Percentiles rank a stretch among this genome's conserved stretches.
phyloP scores from a whole-genome alignment of 2,888 invertebrate genomes.

The Allophyes oxyacanthae region DNA sequence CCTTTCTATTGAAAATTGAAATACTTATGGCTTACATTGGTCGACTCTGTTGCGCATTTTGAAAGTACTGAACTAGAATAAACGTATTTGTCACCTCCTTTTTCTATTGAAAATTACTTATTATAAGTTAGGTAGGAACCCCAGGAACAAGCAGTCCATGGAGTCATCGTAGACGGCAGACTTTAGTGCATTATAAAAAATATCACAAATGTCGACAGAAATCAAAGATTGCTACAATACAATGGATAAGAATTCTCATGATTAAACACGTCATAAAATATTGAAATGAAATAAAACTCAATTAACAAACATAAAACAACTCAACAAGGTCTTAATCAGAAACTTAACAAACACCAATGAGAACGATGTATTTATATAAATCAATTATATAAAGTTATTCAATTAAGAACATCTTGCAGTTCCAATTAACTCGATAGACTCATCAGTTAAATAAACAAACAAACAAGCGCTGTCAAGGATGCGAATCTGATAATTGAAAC shows the following conservation, averaged over 20 bases:
- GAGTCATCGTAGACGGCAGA: too few species aligned
- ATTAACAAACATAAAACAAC: neutral
- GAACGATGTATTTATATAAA: neutral
- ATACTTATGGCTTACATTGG: neutral
- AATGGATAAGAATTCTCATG: slow-evolving; percentile 20
- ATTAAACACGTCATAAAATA: slow-evolving; percentile 7
- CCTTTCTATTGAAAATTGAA: neutral
- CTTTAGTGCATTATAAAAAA: neutral
- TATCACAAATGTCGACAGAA: slow-evolving; percentile 7
- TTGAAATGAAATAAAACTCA: slow-evolving; percentile 4
- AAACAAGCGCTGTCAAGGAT: slow-evolving; percentile 21
- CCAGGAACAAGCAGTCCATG: too few species aligned
- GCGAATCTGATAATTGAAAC: slow-evolving; percentile 15
- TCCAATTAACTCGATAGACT: slow-evolving; percentile 2
- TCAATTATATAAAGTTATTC: slow-evolving; percentile 3
- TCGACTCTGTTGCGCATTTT: too few species aligned
- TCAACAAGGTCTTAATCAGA: slow-evolving; percentile 1
- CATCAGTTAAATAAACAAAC: slow-evolving; percentile 32
- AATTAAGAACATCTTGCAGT: slow-evolving; percentile 4
- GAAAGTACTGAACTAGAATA: too few species aligned
- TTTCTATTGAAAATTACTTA: too few species aligned
- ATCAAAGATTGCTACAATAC: neutral
- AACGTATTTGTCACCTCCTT: too few species aligned
- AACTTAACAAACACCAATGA: too few species aligned
- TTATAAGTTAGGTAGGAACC: too few species aligned